phyloP scores from a whole-genome alignment of 2,113 vertebrate species.

The Dasyornis broadbenti region DNA sequence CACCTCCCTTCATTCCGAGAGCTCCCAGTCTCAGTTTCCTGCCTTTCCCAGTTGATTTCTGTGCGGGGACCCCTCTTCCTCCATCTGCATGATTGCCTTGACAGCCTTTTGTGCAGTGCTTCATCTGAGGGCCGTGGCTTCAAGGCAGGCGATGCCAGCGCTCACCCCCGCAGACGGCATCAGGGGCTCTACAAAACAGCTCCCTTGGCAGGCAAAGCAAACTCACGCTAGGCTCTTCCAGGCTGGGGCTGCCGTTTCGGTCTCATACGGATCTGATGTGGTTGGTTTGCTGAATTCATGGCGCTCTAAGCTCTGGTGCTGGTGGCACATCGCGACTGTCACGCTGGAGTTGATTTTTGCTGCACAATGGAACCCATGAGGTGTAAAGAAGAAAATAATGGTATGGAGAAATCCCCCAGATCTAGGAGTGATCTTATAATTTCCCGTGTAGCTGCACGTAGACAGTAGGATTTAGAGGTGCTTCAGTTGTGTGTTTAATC shows the following conservation, averaged over 20 bases:
- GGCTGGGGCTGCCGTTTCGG: background rate
- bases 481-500: background rate
- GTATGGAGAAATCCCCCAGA: background rate
- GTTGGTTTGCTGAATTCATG: background rate
- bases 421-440: background rate
- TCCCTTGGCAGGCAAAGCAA: background rate
- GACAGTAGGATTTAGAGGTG: background rate
- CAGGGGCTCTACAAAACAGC: background rate
- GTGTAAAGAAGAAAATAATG: background rate
- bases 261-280: background rate
- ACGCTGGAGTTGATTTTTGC: accelerated
- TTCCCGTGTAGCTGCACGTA: accelerated
- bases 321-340: background rate
- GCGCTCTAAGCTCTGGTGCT: background rate
- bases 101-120: background rate
- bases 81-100: background rate
- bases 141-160: background rate
- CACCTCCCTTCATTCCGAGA: background rate
- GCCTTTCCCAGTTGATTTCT: background rate
- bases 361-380: accelerated
- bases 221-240: accelerated
- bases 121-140: background rate
- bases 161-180: background rate
- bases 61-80: background rate
- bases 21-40: background rate